A percentile compares a stretch with the other conserved stretches of the same genome.
phyloP scores from a whole-genome alignment of 1,140 invertebrate genomes.

The Panulirus ornatus region DNA sequence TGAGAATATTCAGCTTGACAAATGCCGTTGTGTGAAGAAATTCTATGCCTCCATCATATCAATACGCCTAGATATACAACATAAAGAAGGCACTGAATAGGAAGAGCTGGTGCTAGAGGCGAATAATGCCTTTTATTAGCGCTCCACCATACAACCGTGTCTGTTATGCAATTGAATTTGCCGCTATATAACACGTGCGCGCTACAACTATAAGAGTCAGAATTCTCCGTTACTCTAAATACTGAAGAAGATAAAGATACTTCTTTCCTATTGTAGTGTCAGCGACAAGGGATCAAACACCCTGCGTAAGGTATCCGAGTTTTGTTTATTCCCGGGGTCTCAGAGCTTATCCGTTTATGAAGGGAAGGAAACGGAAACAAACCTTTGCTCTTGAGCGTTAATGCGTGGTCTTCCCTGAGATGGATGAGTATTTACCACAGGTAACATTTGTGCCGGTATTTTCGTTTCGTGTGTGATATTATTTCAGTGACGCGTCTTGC shows the following conservation, averaged over 20 bases:
- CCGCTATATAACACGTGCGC: conserved; percentile 52
- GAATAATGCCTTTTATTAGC: background rate
- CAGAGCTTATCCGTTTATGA: background rate
- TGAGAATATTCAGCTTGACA: background rate
- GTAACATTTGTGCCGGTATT: background rate
- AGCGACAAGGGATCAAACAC: background rate
- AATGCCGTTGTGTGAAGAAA: background rate
- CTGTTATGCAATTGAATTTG: conserved; percentile 12
- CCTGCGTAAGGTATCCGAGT: background rate
- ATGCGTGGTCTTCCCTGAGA: conserved; percentile 4
- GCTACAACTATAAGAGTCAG: background rate
- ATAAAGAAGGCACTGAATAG: background rate
- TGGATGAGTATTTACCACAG: conserved; percentile 42
- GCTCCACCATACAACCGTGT: background rate
- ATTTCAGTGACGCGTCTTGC: background rate
- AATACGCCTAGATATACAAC: background rate
- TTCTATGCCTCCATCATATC: background rate
- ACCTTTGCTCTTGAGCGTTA: background rate
- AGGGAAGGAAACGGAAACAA: conserved; percentile 52
- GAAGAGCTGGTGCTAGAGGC: background rate
- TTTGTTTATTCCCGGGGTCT: background rate
- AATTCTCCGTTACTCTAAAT: background rate
- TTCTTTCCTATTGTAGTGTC: background rate
- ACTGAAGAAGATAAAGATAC: background rate
- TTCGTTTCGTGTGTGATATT: too few species aligned